These are phyloP conservation scores for Arctocebus calabarensis DNA, from an alignment of 2,797 vertebrate genomes.

Conservation along the genomic window DNA sequence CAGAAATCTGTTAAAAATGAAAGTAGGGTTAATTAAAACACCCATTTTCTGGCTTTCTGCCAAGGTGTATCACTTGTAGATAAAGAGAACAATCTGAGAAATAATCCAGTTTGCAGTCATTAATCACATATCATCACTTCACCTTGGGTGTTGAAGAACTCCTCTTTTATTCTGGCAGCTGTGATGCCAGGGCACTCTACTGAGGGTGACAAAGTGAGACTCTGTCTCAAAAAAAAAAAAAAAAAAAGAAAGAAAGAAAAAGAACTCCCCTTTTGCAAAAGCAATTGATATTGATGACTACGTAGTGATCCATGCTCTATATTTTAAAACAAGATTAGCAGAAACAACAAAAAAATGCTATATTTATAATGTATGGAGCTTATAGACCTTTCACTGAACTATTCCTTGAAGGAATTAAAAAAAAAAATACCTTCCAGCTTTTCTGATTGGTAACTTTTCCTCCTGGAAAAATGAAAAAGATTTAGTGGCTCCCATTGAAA, in stretches of 20 bases:
- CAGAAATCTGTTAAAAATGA: conserved; percentile 27
- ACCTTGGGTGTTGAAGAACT: neutral
- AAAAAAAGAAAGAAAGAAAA: neutral
- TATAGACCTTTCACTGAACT: neutral
- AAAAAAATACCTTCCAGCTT: conserved; percentile 4
- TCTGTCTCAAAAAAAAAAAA: neutral
- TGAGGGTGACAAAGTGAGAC: no score
- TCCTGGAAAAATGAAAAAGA: neutral
- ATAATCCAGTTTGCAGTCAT: neutral
- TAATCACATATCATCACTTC: neutral
- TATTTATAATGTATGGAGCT: neutral
- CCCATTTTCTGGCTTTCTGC: conserved; percentile 37
- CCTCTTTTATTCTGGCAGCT: neutral
- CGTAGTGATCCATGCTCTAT: neutral
- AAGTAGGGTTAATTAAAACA: conserved; percentile 49
- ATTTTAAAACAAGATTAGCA: neutral
- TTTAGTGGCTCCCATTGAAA: neutral
- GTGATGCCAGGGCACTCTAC: no score
- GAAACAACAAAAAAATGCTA: neutral
- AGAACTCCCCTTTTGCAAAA: neutral
- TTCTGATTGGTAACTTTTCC: neutral
- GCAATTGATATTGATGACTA: neutral
- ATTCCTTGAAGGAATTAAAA: neutral
- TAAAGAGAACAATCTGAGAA: neutral
- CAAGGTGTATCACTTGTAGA: conserved; percentile 4